Base-by-base conservation (phyloP, 2,888 invertebrate species). In the Gastrophysa polygoni region DNA sequence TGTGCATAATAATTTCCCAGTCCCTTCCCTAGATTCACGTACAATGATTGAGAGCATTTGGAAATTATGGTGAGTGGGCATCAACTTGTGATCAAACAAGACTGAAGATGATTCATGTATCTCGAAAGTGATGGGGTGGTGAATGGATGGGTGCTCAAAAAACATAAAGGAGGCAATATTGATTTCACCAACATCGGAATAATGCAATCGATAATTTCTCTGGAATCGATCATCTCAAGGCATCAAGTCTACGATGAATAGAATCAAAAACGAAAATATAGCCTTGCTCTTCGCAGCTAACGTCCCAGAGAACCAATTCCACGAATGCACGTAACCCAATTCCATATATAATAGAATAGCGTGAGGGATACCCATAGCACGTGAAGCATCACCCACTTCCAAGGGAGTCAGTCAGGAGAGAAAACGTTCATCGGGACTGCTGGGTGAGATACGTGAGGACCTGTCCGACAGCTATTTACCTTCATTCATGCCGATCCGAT, bases 401-500 rank as follows among this genome's bases (percentile, higher is more conserved):
- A 32, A 8, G 29, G 29, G 29, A 10, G 14, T n/a, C 2, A 38
- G 38, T 24, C 24, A 7, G 7, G 7, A 24, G 24, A 7, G 4
- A 24, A 24, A 24, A 24, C 3, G 24, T 24, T 24, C n/a, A n/a
- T n/a, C n/a, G n/a, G n/a, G n/a, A n/a, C n/a, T n/a, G n/a, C n/a
- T n/a, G n/a, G 24, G 7, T 24, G 24, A 24, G 24, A 7, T 5
- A 24, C 24, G 24, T 24, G 24, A 24, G 3, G 24, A 24, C 3
- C 24, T 24, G 38, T 2, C 2, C 14, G 38, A 10, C 14, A 6
- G n/a, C 6, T 38, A 38, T n/a, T 38, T 58, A 67, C 64, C 67
- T 67, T 67, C 54, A 62, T 50, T 62, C 67, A 67, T 67, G 57
- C 63, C 55, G 60, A 10, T 49, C 49, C 38, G 57, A 34, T 61